Conservation (phyloP, 2,888 invertebrate genomes). For the Hartigia nigra region DNA sequence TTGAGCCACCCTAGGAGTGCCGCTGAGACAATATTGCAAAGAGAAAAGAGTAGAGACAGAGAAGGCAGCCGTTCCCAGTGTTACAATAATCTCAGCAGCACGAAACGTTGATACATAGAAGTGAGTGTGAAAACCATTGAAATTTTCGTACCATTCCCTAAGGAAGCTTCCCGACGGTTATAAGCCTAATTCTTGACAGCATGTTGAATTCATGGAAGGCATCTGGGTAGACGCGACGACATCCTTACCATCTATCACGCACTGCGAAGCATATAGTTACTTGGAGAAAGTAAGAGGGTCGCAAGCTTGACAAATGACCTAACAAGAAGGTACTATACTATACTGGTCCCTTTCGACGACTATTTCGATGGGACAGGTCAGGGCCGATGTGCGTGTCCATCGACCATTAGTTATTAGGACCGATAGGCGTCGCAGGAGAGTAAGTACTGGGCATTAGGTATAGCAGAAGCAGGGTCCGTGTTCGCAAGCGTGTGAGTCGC, state of each 20-base stretch:
- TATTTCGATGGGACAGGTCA: background rate
- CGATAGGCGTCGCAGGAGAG: background rate
- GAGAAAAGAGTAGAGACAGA: background rate
- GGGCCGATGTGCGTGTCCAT: background rate
- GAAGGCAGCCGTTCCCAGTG: background rate
- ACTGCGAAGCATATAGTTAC: background rate
- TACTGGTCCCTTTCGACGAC: background rate
- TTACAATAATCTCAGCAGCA: background rate
- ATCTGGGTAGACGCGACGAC: background rate
- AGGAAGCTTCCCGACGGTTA: background rate
- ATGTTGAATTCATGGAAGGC: background rate
- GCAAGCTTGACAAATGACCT: background rate
- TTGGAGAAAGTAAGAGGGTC: background rate
- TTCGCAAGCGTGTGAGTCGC: background rate
- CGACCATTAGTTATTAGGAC: background rate
- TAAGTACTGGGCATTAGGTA: background rate
- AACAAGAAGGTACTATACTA: background rate
- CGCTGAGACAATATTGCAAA: slow-evolving; percentile 1
- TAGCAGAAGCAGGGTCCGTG: background rate
- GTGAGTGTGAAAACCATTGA: background rate
- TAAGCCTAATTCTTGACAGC: background rate
- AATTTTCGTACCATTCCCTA: background rate
- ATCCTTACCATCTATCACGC: background rate
- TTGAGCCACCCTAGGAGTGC: background rate
- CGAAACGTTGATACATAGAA: background rate